A percentile compares a stretch with the other conserved stretches of the same genome.
These are phyloP conservation scores for Pseudotriccus pelzelni DNA, from an alignment of 2,797 vertebrate species.

Conservation along the genomic window DNA sequence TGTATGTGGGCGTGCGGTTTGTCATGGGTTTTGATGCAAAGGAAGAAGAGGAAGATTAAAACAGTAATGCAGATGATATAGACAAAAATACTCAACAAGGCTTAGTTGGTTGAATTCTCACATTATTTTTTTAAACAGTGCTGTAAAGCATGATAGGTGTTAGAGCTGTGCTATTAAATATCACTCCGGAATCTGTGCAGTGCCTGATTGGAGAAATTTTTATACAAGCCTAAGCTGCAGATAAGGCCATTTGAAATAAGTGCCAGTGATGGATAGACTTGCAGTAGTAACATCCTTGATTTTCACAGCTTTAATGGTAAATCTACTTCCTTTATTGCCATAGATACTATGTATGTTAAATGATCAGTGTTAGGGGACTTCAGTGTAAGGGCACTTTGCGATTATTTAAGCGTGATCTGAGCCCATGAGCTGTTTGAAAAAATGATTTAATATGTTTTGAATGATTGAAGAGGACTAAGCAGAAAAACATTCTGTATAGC, in stretches of 20 bases:
- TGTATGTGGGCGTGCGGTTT: background rate
- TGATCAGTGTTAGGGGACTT: background rate
- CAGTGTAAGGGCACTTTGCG: background rate
- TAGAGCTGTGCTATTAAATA: constrained; percentile 50
- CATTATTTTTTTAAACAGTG: constrained; percentile 19
- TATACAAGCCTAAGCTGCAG: constrained; percentile 26
- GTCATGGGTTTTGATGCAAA: background rate
- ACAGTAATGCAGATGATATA: background rate
- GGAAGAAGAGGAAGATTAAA: background rate
- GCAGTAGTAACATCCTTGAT: background rate
- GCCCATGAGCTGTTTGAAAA: background rate
- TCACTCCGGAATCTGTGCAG: constrained; percentile 23
- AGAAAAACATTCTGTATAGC: background rate
- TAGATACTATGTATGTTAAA: background rate
- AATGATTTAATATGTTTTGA: background rate
- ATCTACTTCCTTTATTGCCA: background rate
- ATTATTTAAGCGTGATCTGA: background rate
- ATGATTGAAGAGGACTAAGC: background rate
- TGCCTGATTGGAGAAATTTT: constrained; percentile 46
- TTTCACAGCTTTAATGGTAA: background rate
- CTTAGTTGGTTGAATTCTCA: constrained; percentile 59
- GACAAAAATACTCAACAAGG: background rate
- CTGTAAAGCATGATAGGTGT: constrained; percentile 40
- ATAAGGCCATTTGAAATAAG: constrained; percentile 15
- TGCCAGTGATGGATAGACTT: background rate